These are phyloP conservation scores for Acanthisitta chloris DNA, from an alignment of 2,113 vertebrate genomes.

Conservation along the genomic window DNA sequence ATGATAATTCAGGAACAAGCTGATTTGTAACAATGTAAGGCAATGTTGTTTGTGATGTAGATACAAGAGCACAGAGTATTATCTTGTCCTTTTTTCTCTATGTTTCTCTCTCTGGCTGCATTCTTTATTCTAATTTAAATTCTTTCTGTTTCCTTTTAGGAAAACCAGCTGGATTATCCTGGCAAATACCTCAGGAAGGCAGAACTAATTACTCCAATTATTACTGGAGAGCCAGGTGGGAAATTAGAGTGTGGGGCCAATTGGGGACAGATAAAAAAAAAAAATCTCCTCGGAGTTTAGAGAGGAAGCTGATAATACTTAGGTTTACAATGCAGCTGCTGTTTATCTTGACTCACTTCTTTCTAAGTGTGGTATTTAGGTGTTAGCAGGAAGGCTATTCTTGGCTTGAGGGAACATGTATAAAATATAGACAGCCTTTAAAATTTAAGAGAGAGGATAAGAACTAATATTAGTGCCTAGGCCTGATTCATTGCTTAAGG, in stretches of 20 bases:
- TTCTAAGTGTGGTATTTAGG: not conserved
- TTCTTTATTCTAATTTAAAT: not conserved
- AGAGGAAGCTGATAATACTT: not conserved
- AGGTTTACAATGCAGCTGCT: not conserved
- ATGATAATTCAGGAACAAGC: not conserved
- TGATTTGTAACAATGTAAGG: not conserved
- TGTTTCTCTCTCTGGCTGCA: not conserved
- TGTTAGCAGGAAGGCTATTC: not conserved
- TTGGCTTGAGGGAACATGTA: not conserved
- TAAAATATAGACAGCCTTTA: not conserved
- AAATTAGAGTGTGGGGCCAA: not conserved
- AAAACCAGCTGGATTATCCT: not conserved
- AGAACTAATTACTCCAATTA: not conserved
- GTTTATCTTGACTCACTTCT: not conserved
- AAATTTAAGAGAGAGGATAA: not conserved
- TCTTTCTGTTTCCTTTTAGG: constrained; percentile 25
- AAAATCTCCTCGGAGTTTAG: not conserved
- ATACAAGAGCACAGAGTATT: not conserved
- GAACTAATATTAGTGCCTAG: not conserved
- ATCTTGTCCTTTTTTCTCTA: not conserved
- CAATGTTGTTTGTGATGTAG: not conserved
- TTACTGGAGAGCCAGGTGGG: constrained; percentile 15
- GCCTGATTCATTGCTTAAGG: not conserved
- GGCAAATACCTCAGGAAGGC: not conserved
- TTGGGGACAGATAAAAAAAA: not conserved